phyloP scores from a whole-genome alignment of 2,888 invertebrate genomes.

The Hecatera dysodea region DNA sequence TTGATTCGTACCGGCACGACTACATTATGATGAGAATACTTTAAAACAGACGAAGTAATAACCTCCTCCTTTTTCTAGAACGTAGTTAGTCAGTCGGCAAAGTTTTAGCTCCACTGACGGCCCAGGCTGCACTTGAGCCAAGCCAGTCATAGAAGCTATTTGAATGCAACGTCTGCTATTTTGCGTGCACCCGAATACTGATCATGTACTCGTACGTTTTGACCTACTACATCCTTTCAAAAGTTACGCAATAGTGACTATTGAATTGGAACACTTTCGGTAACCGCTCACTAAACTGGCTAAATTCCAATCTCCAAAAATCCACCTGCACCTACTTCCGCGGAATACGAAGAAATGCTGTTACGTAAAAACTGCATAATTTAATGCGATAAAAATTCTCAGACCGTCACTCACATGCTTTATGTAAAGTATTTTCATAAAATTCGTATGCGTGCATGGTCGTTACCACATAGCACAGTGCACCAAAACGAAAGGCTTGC shows the following conservation, averaged over 20 bases:
- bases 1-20: neutral
- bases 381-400: constrained; percentile 41
- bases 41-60: too few relatives aligned
- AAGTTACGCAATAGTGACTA: constrained; percentile 12
- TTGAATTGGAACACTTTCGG: constrained; percentile 39
- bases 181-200: constrained; percentile 20
- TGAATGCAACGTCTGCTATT: neutral
- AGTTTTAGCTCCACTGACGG: neutral
- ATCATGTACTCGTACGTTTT: neutral
- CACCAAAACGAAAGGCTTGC: constrained; percentile 78
- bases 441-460: constrained; percentile 60
- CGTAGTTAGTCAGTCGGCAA: neutral
- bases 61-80: neutral
- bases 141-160: neutral
- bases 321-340: constrained; percentile 1
- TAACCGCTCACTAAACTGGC: constrained; percentile 3
- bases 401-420: constrained; percentile 27
- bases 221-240: constrained; percentile 12
- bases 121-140: neutral
- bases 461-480: constrained; percentile 66
- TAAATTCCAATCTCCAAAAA: constrained; percentile 25
- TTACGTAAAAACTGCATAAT: constrained; percentile 21
- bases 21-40: too few relatives aligned
- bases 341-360: constrained; percentile 18
- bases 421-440: constrained; percentile 40